A percentile compares a stretch with the other conserved stretches of the same genome.
Evolutionary conservation across 2,113 vertebrate genomes (phyloP).

Genomic region (Sorex fumeus): DNA sequence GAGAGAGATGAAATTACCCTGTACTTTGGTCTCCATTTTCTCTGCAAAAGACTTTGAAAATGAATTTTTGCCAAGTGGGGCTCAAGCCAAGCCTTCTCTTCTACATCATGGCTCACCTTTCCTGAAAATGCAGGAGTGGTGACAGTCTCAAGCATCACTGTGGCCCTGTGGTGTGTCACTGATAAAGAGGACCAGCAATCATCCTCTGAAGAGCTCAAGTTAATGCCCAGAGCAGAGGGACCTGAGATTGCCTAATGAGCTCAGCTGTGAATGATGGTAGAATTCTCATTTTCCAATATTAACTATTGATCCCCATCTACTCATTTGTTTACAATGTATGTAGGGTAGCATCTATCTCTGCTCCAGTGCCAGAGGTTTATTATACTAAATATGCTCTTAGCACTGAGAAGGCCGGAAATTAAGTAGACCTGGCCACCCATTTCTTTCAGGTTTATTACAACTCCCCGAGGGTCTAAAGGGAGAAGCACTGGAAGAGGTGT

Average conservation of each 20-base stretch:
- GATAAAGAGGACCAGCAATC: constrained; percentile 59
- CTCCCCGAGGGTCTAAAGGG: not conserved
- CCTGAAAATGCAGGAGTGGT: constrained; percentile 51
- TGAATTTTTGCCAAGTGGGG: constrained; percentile 63
- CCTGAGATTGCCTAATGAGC: not conserved
- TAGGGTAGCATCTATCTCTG: not conserved
- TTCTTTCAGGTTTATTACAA: not conserved
- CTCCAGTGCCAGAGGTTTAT: not conserved
- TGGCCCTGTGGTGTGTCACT: not conserved
- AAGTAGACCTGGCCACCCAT: not conserved
- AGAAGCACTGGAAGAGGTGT: not conserved
- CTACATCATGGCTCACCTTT: constrained; percentile 62
- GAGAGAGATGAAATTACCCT: constrained; percentile 59
- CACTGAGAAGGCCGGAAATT: constrained; percentile 18
- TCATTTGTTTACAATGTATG: not conserved
- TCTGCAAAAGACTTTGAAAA: constrained; percentile 69
- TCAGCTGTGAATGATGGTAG: not conserved
- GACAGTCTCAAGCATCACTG: not conserved
- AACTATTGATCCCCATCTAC: not conserved
- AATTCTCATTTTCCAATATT: constrained; percentile 27
- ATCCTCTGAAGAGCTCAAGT: not conserved
- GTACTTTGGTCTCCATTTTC: constrained; percentile 62
- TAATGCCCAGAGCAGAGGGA: not conserved
- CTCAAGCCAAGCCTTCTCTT: constrained; percentile 50
- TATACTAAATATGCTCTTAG: constrained; percentile 3